Base-by-base conservation (phyloP, 37 sponge, comb jelly and placozoan species). In the Theonella swinhoei region DNA sequence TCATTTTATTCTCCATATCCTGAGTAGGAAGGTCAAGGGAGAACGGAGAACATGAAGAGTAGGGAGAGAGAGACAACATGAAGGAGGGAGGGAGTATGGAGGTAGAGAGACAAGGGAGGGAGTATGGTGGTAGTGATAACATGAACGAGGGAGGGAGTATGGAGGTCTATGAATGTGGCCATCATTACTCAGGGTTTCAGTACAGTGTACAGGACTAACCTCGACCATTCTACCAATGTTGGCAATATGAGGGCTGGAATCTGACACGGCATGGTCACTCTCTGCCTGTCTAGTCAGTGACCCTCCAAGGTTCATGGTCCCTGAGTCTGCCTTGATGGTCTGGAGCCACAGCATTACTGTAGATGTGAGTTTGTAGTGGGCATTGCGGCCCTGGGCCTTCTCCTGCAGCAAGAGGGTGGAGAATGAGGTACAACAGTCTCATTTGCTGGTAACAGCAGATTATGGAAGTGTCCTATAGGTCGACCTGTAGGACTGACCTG, bases 291-390 rank as follows among this genome's bases (percentile, higher is more conserved):
- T 75, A 1, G 96, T 93, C 35, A 98, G 90, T 67, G 92, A 87
- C 0, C 98, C 98, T 9, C 98, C 98, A 0, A 98, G 92, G 87
- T 98, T 93, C 96, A 98, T 98, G 11, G 89, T 95, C 11, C 98
- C 98, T 23, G 94, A 93, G 41, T 74, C 92, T 22, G 68, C 90
- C 80, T 93, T 93, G 85, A 89, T 91, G 25, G 96, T 98, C 82
- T 94, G 88, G 14, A 98, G 85, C 98, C 98, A 98, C 62, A 98
- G 82, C 98, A 98, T 98, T 7, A 88, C 98, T 24, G 98, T 98
- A 0, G 96, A 95, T n/a, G 96, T 98, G 38, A 98, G 91, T 79
- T 98, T 98, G 85, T 98, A 98, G 88, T 95, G 94, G 19, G 98
- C 98, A 63, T 61, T 82, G 17, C 92, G 80, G 0, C 94, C 92